phyloP scores from a whole-genome alignment of 2,888 invertebrate genomes.

The Clunio marinus region DNA sequence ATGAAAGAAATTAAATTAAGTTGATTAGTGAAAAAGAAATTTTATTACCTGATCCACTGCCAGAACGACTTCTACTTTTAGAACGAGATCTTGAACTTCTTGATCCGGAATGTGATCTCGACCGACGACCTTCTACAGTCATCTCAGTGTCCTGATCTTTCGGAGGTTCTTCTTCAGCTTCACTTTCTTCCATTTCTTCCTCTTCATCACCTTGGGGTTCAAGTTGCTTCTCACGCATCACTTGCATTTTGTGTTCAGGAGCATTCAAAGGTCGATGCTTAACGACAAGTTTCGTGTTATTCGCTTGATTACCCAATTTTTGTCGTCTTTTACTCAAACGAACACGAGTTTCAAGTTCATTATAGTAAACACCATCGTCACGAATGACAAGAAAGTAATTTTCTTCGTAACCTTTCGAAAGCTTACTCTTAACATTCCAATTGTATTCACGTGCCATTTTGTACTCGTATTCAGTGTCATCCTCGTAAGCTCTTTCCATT shows the following conservation, averaged over 20 bases:
- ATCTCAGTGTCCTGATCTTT: constrained; percentile 43
- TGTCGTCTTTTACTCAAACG: constrained; percentile 89
- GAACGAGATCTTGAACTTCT: constrained; percentile 44
- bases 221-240: constrained; percentile 79
- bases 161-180: constrained; percentile 51
- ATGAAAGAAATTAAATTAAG: background rate
- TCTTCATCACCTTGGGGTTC: constrained; percentile 76
- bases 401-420: constrained; percentile 91
- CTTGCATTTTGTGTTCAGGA: constrained; percentile 79
- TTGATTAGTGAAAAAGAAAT: background rate
- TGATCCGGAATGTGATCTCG: constrained; percentile 44
- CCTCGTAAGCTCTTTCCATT: constrained; percentile 73
- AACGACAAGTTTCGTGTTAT: constrained; percentile 65
- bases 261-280: constrained; percentile 83
- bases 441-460: constrained; percentile 97
- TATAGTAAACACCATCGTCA: constrained; percentile 86
- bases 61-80: constrained; percentile 45
- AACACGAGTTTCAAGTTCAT: constrained; percentile 92
- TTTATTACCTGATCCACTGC: constrained; percentile 43
- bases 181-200: constrained; percentile 63
- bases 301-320: constrained; percentile 60
- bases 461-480: constrained; percentile 92
- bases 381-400: constrained; percentile 94
- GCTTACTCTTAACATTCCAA: constrained; percentile 98
- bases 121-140: constrained; percentile 41